Conservation (phyloP, 2,797 vertebrate species). For the Syndactyla subalaris region DNA sequence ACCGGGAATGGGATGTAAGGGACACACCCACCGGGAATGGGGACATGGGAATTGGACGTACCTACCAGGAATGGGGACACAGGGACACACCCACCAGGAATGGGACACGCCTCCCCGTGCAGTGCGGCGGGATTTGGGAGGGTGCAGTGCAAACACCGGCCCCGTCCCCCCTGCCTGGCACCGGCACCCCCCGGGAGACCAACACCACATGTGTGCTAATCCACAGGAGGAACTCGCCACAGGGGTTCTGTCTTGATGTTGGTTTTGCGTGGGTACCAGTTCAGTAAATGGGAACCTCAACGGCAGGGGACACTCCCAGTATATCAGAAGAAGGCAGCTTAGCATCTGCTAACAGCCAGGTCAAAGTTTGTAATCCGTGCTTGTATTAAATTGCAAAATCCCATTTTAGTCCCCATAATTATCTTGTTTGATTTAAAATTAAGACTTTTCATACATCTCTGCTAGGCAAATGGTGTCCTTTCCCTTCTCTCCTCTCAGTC, state of each 20-base stretch:
- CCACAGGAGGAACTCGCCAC: no score
- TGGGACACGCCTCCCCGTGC: no score
- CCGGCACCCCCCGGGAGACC: no score
- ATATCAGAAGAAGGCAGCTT: accelerated
- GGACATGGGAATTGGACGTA: no score
- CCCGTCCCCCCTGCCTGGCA: no score
- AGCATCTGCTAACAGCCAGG: background rate
- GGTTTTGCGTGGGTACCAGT: accelerated
- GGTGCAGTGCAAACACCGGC: no score
- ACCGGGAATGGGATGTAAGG: no score
- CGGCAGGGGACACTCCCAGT: background rate
- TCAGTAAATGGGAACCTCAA: background rate
- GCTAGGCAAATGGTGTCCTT: background rate
- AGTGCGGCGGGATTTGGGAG: no score
- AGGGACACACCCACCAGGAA: no score
- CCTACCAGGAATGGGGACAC: no score
- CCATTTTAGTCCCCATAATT: background rate
- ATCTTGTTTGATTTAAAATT: background rate
- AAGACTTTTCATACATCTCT: background rate
- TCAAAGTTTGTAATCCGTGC: background rate
- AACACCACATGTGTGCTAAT: no score
- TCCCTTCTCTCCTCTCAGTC: background rate
- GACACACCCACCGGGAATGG: no score
- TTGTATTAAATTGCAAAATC: background rate
- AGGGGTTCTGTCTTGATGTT: accelerated